A percentile compares a stretch with the other conserved stretches of the same genome.
These are phyloP conservation scores for zebrafish (Danio rerio) DNA, from an alignment of 2,113 vertebrate species.

Conservation along the genomic window GRCz12tu NC_133193.1:22379501-22380000, in stretches of 20 bases:
- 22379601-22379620: constrained; percentile 10
- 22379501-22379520: too few relatives aligned
- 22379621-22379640: background rate
- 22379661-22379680: constrained; percentile 15
- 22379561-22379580: too few relatives aligned
- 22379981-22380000: too few relatives aligned
- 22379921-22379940: background rate
- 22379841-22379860: background rate
- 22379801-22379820: background rate
- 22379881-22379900: background rate
- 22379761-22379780: constrained; percentile 5
- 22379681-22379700: constrained; percentile 3
- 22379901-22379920: background rate
- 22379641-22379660: constrained; percentile 18
- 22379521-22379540: too few relatives aligned
- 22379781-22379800: background rate
- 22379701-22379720: background rate
- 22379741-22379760: background rate
- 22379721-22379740: background rate
- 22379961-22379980: too few relatives aligned
- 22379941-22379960: background rate
- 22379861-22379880: background rate
- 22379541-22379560: too few relatives aligned
- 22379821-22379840: background rate
- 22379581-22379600: too few relatives aligned